Base-by-base conservation (phyloP, 2,888 invertebrate species). In the Sphinx pinastri region DNA sequence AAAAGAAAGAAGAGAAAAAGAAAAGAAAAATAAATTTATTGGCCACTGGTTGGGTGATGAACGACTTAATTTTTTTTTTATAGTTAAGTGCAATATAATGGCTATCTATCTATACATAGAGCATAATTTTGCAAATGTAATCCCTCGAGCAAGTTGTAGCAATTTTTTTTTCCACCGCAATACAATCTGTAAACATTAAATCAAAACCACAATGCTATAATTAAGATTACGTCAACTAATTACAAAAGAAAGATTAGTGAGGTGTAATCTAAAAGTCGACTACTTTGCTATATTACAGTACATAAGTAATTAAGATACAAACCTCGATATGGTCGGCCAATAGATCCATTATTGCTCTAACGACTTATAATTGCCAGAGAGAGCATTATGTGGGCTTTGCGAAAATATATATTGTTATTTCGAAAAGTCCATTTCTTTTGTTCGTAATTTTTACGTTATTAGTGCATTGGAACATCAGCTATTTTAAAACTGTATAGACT, bases 231-330 rank as follows among this genome's bases (percentile, higher is more conserved):
- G 4, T 25, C 25, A 60, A 51, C 60, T 69, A 69, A 69, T 69
- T 69, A 54, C 38, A 52, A 45, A 54, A 25, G 25, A 25, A 19
- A 52, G 60, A 69, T 69, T 54, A 45, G 51, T 31, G 14, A 63
- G 55, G 57, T 57, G 55, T 71, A 68, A 70, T 68, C 69, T 12
- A 12, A 60, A 52, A 77, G 75, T 76, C 68, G 69, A 69, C 70
- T 72, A 73, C 68, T 73, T 76, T 63, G 51, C 45, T 69, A 14
- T 47, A 70, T 67, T 68, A 58, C 67, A 70, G 69, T 75, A 75
- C 68, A 72, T 68, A 80, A 81, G 86, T 88, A 90, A 91, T 91
- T 91, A 91, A 91, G 91, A 90, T 90, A 85, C 82, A 82, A 75
- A 73, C 75, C 75, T 77, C 79, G 88, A 88, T 89, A 87, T 73